A percentile compares a stretch with the other conserved stretches of the same genome.
Evolutionary conservation across 2,888 invertebrate species (phyloP).

Genomic region (Miltochrista miniata): DNA sequence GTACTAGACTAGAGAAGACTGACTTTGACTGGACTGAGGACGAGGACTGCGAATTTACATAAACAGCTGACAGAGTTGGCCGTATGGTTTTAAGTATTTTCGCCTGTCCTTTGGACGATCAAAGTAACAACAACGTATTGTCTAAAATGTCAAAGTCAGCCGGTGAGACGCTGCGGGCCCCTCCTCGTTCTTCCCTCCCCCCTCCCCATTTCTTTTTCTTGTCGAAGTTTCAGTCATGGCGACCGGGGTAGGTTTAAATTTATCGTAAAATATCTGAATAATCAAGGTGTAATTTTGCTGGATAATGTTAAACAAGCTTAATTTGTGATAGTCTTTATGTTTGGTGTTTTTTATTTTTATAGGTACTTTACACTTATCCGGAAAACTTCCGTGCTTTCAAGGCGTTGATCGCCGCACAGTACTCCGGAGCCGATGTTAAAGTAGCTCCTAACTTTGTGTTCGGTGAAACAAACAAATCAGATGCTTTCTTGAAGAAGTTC

Average conservation of each 20-base stretch:
- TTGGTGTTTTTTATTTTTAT: slow-evolving; percentile 73
- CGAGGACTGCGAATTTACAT: too few species aligned
- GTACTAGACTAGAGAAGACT: too few species aligned
- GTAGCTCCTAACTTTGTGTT: slow-evolving; percentile 94
- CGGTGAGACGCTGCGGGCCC: neutral
- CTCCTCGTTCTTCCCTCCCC: slow-evolving; percentile 24
- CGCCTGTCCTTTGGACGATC: too few species aligned
- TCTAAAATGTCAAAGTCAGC: slow-evolving; percentile 40
- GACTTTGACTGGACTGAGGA: too few species aligned
- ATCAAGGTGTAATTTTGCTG: slow-evolving; percentile 45
- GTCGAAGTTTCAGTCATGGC: slow-evolving; percentile 84
- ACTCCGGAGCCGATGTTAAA: slow-evolving; percentile 94
- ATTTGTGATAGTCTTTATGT: slow-evolving; percentile 23
- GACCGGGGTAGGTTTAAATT: slow-evolving; percentile 86
- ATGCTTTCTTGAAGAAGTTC: slow-evolving; percentile 95
- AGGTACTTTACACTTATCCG: slow-evolving; percentile 99
- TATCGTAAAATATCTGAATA: slow-evolving; percentile 59
- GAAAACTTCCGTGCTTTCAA: slow-evolving; percentile 99
- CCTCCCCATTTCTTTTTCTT: slow-evolving; percentile 66
- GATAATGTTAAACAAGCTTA: slow-evolving; percentile 28
- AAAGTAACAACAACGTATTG: too few species aligned
- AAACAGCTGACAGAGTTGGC: too few species aligned
- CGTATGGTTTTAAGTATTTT: too few species aligned
- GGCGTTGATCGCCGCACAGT: slow-evolving; percentile 98
- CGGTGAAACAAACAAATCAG: slow-evolving; percentile 96